Conservation (phyloP, 2,113 vertebrate genomes). For the Pipa parva region DNA sequence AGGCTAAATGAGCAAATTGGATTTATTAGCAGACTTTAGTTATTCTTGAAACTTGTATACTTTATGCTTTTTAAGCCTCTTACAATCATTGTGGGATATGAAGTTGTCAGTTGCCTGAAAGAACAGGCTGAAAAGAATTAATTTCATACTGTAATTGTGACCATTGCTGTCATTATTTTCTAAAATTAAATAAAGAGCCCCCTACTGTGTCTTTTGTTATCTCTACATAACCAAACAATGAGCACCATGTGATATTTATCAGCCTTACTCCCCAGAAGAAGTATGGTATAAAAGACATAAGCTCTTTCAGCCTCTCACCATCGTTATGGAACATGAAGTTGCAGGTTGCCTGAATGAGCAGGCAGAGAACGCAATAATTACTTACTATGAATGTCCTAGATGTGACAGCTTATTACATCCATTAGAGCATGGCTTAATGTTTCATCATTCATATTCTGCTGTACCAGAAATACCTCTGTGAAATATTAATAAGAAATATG, state of each 20-base stretch:
- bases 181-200: too few species aligned
- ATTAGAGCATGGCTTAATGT: conserved; percentile 41
- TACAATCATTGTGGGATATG: conserved; percentile 21
- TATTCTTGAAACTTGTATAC: too few species aligned
- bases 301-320: conserved; percentile 9
- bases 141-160: conserved; percentile 37
- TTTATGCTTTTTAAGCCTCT: conserved; percentile 6
- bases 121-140: conserved; percentile 33
- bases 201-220: too few species aligned
- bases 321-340: conserved; percentile 36
- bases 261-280: conserved; percentile 8
- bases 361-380: conserved; percentile 36
- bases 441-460: conserved; percentile 27
- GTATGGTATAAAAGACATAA: conserved; percentile 8
- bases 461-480: conserved; percentile 34
- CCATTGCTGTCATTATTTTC: too few species aligned
- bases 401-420: conserved; percentile 40
- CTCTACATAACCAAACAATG: conserved; percentile 3
- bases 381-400: conserved; percentile 39
- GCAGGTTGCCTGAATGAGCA: conserved; percentile 31
- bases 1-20: too few species aligned
- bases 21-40: too few species aligned
- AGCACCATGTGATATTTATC: background rate
- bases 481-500: conserved; percentile 33
- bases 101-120: conserved; percentile 32